phyloP scores from a whole-genome alignment of 2,113 vertebrate species.

The Panthera leo region DNA sequence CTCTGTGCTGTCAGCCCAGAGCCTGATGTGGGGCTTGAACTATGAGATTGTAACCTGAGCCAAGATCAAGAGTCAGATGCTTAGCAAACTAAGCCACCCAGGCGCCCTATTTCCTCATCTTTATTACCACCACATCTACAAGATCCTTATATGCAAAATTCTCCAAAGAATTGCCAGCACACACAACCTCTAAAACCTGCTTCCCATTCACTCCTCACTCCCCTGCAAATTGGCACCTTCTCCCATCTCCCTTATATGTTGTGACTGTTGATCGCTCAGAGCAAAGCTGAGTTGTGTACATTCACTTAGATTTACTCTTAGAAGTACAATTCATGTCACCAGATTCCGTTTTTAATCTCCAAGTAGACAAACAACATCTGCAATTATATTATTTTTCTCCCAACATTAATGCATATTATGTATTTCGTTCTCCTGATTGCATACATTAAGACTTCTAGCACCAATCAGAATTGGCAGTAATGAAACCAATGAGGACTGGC shows the following conservation, averaged over 20 bases:
- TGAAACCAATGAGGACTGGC: background rate
- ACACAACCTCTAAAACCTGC: background rate
- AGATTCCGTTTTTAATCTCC: slow-evolving; percentile 25
- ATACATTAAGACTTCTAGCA: background rate
- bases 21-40: too few species aligned
- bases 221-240: background rate
- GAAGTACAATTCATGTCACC: background rate
- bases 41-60: too few species aligned
- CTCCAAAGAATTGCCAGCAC: background rate
- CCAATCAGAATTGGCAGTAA: background rate
- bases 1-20: too few species aligned
- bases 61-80: too few species aligned
- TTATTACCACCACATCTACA: background rate
- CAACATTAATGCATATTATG: background rate
- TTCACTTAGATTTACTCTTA: background rate
- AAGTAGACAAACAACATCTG: slow-evolving; percentile 27
- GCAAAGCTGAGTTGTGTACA: background rate
- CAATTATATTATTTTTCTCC: background rate
- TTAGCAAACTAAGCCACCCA: too few species aligned
- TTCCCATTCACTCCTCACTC: background rate
- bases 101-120: background rate
- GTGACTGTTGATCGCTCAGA: background rate
- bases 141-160: background rate
- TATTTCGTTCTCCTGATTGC: background rate
- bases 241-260: background rate